Percentiles rank a stretch among this genome's conserved stretches.
Evolutionary conservation across 2,888 invertebrate species (phyloP).

Genomic region (Kryphioiulus occultus): DNA sequence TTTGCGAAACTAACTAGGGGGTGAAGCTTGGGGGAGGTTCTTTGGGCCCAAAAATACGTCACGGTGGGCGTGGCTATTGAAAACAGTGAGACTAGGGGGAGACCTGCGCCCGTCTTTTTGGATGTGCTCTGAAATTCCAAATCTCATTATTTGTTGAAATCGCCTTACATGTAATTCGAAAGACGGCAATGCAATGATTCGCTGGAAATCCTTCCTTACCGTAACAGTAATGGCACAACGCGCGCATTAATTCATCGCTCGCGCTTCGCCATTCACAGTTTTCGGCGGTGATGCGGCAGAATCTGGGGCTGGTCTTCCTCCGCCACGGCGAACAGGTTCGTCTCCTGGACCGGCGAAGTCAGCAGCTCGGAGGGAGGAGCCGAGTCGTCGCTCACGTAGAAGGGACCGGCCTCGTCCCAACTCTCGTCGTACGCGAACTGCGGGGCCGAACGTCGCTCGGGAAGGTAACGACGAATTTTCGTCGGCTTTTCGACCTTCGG

Average conservation of each 20-base stretch:
- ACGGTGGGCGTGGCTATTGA: neutral
- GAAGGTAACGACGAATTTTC: neutral
- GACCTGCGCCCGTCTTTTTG: neutral
- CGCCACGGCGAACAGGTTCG: neutral
- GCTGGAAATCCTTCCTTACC: conserved; percentile 33
- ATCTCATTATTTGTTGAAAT: conserved; percentile 42
- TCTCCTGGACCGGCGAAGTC: neutral
- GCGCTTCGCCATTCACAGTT: conserved; percentile 6
- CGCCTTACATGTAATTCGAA: conserved; percentile 40
- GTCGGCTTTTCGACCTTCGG: neutral
- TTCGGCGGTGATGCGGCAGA: conserved; percentile 37
- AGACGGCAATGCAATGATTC: conserved; percentile 39
- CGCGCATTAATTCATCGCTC: neutral
- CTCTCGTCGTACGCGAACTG: neutral
- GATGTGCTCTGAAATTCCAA: neutral
- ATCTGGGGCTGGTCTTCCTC: neutral
- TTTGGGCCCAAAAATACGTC: neutral
- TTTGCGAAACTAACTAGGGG: neutral
- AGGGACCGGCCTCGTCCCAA: neutral
- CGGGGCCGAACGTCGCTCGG: neutral
- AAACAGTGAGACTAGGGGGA: neutral
- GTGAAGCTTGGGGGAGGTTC: neutral
- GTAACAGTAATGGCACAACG: conserved; percentile 39
- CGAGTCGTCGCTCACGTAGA: neutral
- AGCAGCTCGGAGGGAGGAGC: neutral